Evolutionary conservation across 2,888 invertebrate species (phyloP).

Genomic region (Drosophila conformis): DNA sequence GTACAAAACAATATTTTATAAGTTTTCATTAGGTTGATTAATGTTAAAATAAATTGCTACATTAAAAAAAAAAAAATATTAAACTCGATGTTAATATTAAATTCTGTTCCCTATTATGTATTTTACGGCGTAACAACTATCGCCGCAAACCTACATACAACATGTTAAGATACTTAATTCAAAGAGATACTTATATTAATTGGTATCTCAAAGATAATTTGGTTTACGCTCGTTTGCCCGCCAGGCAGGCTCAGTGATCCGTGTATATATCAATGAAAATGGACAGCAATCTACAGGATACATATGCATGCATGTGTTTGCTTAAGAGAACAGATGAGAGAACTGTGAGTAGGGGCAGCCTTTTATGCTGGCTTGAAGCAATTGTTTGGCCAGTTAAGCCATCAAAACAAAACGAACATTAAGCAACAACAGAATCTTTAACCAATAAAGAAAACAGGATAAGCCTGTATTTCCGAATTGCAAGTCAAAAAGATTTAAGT

Average conservation of each 20-base stretch:
- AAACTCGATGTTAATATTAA: neutral
- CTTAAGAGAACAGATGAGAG: constrained; percentile 23
- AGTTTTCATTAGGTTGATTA: too few species aligned
- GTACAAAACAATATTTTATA: too few species aligned
- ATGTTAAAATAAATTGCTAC: too few species aligned
- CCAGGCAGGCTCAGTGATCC: constrained; percentile 43
- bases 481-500: constrained; percentile 80
- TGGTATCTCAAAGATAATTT: constrained; percentile 34
- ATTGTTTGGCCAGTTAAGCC: constrained; percentile 72
- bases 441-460: constrained; percentile 82
- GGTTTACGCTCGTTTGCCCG: constrained; percentile 28
- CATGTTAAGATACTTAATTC: constrained; percentile 4
- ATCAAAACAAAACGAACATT: constrained; percentile 69
- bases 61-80: too few species aligned
- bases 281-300: constrained; percentile 22
- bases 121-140: neutral
- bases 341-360: constrained; percentile 10
- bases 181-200: constrained; percentile 35
- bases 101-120: neutral
- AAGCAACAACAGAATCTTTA: constrained; percentile 59
- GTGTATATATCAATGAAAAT: constrained; percentile 53
- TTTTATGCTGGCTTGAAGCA: constrained; percentile 18
- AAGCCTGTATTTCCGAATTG: constrained; percentile 82
- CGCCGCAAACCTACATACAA: neutral
- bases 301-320: constrained; percentile 5